A percentile compares a stretch with the other conserved stretches of the same genome.
Conservation (phyloP, 2,888 invertebrate species). For the Agrotis exclamationis region DNA sequence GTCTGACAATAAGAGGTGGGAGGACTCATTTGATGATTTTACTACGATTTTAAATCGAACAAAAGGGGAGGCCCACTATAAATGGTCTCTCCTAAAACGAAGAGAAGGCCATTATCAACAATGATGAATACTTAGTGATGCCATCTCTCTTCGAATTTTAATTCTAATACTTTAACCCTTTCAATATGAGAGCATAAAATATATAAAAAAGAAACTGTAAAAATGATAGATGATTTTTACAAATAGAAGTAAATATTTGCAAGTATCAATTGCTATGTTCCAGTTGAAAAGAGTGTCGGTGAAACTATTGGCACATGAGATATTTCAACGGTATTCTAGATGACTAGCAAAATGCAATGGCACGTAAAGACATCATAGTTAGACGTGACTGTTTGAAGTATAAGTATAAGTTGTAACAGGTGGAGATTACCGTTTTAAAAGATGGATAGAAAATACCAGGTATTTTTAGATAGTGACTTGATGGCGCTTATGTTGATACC, state of each 20-base stretch:
- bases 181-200: no score
- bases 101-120: no score
- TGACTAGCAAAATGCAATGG: conserved; percentile 23
- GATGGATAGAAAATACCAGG: not conserved
- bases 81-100: no score
- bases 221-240: not conserved
- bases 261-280: not conserved
- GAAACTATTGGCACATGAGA: not conserved
- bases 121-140: no score
- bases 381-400: conserved; percentile 19
- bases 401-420: not conserved
- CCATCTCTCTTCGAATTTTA: no score
- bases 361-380: conserved; percentile 17
- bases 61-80: no score
- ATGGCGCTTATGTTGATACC: not conserved
- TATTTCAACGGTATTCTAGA: not conserved
- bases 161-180: no score
- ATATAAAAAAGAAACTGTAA: no score
- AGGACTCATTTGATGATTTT: no score
- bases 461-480: not conserved
- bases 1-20: no score
- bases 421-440: conserved; percentile 3
- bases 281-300: not conserved
- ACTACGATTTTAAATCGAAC: no score
- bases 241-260: not conserved